phyloP scores from a whole-genome alignment of 2,113 vertebrate genomes.

The Dromaius novaehollandiae region DNA sequence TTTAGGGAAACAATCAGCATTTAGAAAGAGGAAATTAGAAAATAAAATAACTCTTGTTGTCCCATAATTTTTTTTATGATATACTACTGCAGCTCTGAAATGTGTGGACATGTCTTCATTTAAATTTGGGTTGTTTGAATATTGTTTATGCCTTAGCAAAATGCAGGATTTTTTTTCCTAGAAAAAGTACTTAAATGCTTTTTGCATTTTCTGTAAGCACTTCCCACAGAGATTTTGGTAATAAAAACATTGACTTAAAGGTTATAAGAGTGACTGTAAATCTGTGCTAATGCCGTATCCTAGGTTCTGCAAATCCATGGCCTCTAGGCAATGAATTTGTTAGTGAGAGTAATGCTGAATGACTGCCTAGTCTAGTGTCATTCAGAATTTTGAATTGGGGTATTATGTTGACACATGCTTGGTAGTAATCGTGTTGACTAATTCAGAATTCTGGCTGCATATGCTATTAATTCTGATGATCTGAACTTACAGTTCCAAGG shows the following conservation, averaged over 20 bases:
- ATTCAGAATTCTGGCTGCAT: constrained; percentile 6
- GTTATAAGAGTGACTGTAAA: constrained; percentile 41
- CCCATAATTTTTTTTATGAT: constrained; percentile 33
- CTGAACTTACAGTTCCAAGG: background rate
- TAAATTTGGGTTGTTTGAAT: constrained; percentile 42
- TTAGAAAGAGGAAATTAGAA: constrained; percentile 57
- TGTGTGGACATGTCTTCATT: constrained; percentile 23
- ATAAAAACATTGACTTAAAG: constrained; percentile 56
- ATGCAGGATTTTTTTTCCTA: background rate
- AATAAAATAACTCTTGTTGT: constrained; percentile 44
- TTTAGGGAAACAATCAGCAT: constrained; percentile 60
- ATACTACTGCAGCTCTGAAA: constrained; percentile 14
- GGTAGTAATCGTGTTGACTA: background rate
- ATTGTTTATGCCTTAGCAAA: constrained; percentile 33
- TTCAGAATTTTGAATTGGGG: background rate
- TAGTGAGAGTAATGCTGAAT: background rate
- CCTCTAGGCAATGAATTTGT: constrained; percentile 26
- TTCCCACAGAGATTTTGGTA: constrained; percentile 28
- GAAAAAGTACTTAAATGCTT: constrained; percentile 33
- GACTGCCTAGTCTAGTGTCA: background rate
- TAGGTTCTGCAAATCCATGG: background rate
- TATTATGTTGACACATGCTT: background rate
- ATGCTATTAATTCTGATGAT: background rate
- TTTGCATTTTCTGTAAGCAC: constrained; percentile 46
- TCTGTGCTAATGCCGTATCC: constrained; percentile 9